Percentiles rank a stretch among this genome's conserved stretches.
phyloP scores from a whole-genome alignment of 2,888 invertebrate species.

The Cistogaster globosa region DNA sequence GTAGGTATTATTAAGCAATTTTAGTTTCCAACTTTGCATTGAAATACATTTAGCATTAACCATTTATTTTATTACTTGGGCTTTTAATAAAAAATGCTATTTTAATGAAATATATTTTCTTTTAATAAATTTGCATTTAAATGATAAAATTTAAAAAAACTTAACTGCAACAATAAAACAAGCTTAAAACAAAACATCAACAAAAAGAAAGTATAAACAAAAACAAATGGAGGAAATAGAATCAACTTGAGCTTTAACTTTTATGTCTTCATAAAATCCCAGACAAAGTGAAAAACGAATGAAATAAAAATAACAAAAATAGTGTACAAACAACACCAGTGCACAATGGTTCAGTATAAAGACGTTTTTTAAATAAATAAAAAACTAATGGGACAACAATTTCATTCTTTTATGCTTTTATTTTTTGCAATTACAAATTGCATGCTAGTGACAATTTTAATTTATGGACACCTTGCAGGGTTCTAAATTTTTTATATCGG shows the following conservation, averaged over 20 bases:
- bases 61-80: constrained; percentile 42
- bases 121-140: constrained; percentile 24
- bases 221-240: constrained; percentile 25
- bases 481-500: too few species aligned
- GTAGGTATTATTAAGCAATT: too few species aligned
- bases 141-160: constrained; percentile 61
- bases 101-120: constrained; percentile 13
- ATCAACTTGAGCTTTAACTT: constrained; percentile 64
- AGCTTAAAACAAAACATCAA: constrained; percentile 32
- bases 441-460: too few species aligned
- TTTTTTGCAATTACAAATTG: too few species aligned
- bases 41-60: background rate
- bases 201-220: background rate
- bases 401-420: too few species aligned
- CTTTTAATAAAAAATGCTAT: constrained; percentile 40
- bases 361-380: too few species aligned
- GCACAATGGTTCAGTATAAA: too few species aligned
- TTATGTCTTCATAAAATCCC: constrained; percentile 67
- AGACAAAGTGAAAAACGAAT: constrained; percentile 49
- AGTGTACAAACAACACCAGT: constrained; percentile 1
- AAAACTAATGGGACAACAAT: too few species aligned
- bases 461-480: too few species aligned
- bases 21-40: background rate
- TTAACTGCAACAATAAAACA: constrained; percentile 57
- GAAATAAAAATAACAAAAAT: constrained; percentile 15